Evolutionary conservation across 1,140 invertebrate genomes (phyloP), one percentile per base, ranked within the genome.

Genomic region (Scaptomyza montana): DNA sequence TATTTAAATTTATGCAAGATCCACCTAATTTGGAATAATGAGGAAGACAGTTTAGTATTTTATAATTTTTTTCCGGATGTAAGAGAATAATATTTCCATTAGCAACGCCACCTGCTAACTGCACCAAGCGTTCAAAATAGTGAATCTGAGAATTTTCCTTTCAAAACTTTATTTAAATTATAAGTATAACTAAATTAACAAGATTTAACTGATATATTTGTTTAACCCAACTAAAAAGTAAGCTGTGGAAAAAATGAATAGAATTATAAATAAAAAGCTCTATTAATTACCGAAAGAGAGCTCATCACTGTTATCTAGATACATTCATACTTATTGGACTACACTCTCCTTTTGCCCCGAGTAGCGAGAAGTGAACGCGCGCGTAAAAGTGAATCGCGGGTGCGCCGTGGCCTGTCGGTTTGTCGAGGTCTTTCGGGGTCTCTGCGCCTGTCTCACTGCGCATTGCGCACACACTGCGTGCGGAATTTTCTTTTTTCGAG

Each of bases 241-340:
- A 16, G 16, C 16, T 16, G 16, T 16, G 16, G 16, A 16, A 25
- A 25, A 25, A 21, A 21, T 21, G 21, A 2, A 21, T 21, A 21
- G 21, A 21, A 21, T 21, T 21, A 21, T 3, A 25, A n/a, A 41
- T 41, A 41, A 4, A 43, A 43, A n/a, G 13, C 33, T 43, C 7
- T 8, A 41, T 10, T 33, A 16, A 39, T 63, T 25, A 6, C n/a
- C 41, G 25, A 7, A 28, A 47, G 54, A 47, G 54, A 51, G 72
- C 84, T 82, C 84, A 86, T 82, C 82, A 76, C 82, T 86, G 79
- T 46, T 67, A 78, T 86, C 82, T 81, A 82, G 84, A 87, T 86
- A 78, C 71, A 68, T 75, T 78, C 62, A 70, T 68, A 63, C 66
- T 64, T 63, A 78, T 87, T 87, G 84, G 82, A 70, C 47, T 63